These are phyloP conservation scores for Xanthostigma xanthostigma DNA, from an alignment of 2,888 invertebrate species.

Conservation along the genomic window DNA sequence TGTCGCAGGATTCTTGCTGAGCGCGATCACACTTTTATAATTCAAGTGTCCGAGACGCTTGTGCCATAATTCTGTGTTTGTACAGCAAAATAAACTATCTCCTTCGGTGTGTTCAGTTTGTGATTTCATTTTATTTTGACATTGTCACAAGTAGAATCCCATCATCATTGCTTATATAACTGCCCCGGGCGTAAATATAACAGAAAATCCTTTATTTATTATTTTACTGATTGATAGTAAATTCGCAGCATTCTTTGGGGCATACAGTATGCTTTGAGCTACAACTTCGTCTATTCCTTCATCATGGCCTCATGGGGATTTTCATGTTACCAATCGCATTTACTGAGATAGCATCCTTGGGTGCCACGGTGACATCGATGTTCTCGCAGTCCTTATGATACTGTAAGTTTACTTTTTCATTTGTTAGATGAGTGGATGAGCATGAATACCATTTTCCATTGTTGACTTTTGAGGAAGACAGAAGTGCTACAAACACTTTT, in stretches of 20 bases:
- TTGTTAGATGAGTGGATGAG: conserved; percentile 9
- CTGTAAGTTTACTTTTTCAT: neutral
- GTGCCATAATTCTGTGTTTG: conserved; percentile 8
- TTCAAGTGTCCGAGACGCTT: neutral
- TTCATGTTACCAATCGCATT: conserved; percentile 4
- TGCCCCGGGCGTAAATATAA: conserved; percentile 10
- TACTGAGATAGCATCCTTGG: neutral
- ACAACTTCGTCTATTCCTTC: neutral
- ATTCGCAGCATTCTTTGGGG: conserved; percentile 14
- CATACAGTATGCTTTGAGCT: conserved; percentile 12
- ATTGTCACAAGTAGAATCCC: conserved; percentile 2
- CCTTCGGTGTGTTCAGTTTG: conserved; percentile 3
- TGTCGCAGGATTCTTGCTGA: no score
- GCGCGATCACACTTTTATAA: no score
- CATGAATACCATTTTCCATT: conserved; percentile 6
- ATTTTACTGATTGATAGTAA: conserved; percentile 14
- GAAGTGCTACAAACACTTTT: neutral
- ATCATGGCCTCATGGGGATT: conserved; percentile 2
- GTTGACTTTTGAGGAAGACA: neutral
- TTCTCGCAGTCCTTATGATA: no score
- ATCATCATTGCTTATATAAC: conserved; percentile 8
- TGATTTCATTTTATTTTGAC: conserved; percentile 5
- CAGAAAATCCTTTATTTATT: conserved; percentile 11
- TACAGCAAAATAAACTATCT: conserved; percentile 6
- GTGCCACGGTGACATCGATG: neutral